Evolutionary conservation across 2,113 vertebrate species (phyloP).

Genomic region (Thamnaconus septentrionalis): DNA sequence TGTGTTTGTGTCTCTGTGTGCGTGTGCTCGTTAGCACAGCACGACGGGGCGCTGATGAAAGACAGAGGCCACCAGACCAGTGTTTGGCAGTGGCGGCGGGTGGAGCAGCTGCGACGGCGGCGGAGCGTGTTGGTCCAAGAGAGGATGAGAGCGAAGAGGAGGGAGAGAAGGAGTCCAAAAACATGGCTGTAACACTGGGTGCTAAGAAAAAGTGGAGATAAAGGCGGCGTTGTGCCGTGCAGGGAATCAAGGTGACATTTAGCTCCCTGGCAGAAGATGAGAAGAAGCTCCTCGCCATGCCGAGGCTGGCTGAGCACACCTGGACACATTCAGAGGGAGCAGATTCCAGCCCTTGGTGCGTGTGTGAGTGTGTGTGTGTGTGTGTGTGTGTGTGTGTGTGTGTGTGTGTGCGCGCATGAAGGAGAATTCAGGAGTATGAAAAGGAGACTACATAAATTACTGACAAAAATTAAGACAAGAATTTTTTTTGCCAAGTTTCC

Average conservation of each 20-base stretch:
- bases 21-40: no score
- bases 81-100: no score
- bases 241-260: slow-evolving; percentile 62
- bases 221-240: slow-evolving; percentile 64
- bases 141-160: slow-evolving; percentile 11
- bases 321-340: slow-evolving; percentile 48
- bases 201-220: slow-evolving; percentile 28
- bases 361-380: no score
- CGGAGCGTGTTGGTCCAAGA: slow-evolving; percentile 41
- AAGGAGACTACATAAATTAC: slow-evolving; percentile 23
- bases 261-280: slow-evolving; percentile 63
- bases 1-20: no score
- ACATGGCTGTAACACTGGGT: slow-evolving; percentile 25
- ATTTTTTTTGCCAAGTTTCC: no score
- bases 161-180: slow-evolving; percentile 37
- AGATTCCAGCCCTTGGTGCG: slow-evolving; percentile 38
- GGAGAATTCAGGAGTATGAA: slow-evolving; percentile 59
- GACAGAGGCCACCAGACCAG: no score
- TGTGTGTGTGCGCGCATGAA: background rate
- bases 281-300: slow-evolving; percentile 42
- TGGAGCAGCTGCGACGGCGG: background rate
- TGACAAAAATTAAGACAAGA: no score
- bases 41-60: no score
- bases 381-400: no score
- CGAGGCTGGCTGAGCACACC: slow-evolving; percentile 48